Conservation (phyloP, 2,797 vertebrate species). For the Rhincodon typus region DNA sequence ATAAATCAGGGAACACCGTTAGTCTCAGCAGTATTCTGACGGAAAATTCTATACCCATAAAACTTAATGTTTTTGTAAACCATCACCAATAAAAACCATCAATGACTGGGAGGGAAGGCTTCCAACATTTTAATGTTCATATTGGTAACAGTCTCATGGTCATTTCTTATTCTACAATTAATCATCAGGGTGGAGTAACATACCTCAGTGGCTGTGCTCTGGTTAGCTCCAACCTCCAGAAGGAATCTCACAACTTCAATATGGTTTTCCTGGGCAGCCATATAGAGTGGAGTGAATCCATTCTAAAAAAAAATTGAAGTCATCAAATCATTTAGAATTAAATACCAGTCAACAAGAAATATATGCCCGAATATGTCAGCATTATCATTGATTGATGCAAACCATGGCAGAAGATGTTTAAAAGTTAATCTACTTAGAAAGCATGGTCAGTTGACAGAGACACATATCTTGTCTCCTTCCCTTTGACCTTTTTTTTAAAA, state of each 20-base stretch:
- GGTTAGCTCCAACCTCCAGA: slow-evolving; percentile 93
- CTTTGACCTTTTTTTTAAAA: not conserved
- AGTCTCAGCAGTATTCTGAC: not conserved
- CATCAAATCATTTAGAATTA: not conserved
- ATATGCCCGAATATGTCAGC: not conserved
- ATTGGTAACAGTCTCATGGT: not conserved
- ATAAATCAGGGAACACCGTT: not conserved
- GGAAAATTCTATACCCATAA: not conserved
- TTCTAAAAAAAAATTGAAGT: slow-evolving; percentile 63
- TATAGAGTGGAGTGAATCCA: slow-evolving; percentile 96
- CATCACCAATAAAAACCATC: not conserved
- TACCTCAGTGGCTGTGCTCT: slow-evolving; percentile 97
- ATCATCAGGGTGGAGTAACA: not conserved
- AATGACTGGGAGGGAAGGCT: not conserved
- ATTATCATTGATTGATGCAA: not conserved
- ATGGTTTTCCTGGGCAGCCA: slow-evolving; percentile 98
- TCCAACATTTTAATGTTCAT: slow-evolving; percentile 1
- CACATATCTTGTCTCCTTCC: not conserved
- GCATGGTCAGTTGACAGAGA: not conserved
- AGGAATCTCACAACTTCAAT: slow-evolving; percentile 90
- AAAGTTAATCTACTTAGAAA: too few species aligned
- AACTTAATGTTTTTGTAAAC: not conserved
- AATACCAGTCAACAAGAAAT: not conserved
- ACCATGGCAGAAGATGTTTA: not conserved
- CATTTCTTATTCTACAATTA: not conserved